Evolutionary conservation across 1,140 invertebrate genomes (phyloP), one percentile per base, ranked within the genome.

Genomic region (Parapsyche elsis): DNA sequence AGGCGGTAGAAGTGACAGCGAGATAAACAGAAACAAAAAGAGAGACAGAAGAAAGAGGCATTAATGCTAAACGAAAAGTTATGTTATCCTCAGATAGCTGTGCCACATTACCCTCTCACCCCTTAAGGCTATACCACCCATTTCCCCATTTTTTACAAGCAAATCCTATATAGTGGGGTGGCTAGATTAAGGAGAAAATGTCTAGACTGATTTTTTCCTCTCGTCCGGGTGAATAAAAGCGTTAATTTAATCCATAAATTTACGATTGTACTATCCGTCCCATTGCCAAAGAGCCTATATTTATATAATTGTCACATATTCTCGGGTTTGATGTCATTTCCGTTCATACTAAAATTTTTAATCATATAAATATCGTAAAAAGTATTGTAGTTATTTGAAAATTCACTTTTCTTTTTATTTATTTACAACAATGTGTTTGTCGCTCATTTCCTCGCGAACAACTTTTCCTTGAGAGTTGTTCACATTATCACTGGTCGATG

Each of bases 41-140:
- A 21, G 44, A 75, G 78, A 81, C 38, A 78, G 57, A 67, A 21
- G 70, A 46, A 21, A 44, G 80, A 46, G 78, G 78, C 73, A 79
- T 81, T 81, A 81, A 80, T 81, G 82, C 82, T 83, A 83, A 83
- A 83, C 82, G 82, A 83, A 83, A 83, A 83, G 82, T 83, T 83
- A 83, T 83, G 82, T 83, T 83, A 83, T 83, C 82, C 82, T 74
- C 74, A 64, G 79, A 81, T 83, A 81, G 80, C 78, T 74, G 61
- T 49, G 70, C 77, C 77, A 80, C 71, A 78, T 79, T 75, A 76
- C 59, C 73, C 30, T 57, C 70, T 49, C 71, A 21, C 44, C 38
- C 74, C 21, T 19, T n/a, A 67, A 5, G 16, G 14, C 24, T 61
- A 23, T 21, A 16, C 10, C 74, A 26, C 14, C 30, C 30, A 21